Evolutionary conservation across 2,113 vertebrate genomes (phyloP).

Genomic region (Globicephala melas): DNA sequence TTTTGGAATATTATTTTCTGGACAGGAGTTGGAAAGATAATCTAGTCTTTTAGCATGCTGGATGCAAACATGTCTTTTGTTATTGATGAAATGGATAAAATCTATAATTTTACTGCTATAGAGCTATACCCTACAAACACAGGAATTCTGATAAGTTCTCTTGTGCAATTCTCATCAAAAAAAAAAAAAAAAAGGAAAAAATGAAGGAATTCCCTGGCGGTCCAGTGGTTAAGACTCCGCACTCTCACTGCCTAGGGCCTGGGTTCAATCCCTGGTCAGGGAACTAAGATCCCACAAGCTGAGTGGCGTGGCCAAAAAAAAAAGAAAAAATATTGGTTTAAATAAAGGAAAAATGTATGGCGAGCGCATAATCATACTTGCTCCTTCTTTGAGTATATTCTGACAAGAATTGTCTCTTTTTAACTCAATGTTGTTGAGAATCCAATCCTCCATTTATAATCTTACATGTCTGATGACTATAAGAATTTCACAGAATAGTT

Average conservation of each 20-base stretch:
- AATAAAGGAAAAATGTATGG: background rate
- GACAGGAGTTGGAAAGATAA: background rate
- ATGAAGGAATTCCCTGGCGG: no score
- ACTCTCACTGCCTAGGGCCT: no score
- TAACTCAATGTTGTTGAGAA: background rate
- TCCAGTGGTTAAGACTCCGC: no score
- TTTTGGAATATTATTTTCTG: background rate
- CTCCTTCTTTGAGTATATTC: background rate
- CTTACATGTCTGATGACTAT: background rate
- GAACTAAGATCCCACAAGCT: no score
- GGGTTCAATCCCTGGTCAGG: no score
- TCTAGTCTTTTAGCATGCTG: background rate
- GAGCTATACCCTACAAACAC: background rate
- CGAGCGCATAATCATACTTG: background rate
- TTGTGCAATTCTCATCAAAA: background rate
- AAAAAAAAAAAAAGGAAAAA: background rate
- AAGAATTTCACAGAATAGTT: background rate
- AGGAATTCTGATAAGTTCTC: background rate
- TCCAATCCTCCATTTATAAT: background rate
- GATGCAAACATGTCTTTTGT: background rate
- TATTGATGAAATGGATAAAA: background rate
- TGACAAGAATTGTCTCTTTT: background rate
- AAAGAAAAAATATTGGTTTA: no score
- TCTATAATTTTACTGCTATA: background rate
- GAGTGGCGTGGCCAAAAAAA: no score